Conservation (phyloP, 2,888 invertebrate genomes). For the Anticlea derivata region DNA sequence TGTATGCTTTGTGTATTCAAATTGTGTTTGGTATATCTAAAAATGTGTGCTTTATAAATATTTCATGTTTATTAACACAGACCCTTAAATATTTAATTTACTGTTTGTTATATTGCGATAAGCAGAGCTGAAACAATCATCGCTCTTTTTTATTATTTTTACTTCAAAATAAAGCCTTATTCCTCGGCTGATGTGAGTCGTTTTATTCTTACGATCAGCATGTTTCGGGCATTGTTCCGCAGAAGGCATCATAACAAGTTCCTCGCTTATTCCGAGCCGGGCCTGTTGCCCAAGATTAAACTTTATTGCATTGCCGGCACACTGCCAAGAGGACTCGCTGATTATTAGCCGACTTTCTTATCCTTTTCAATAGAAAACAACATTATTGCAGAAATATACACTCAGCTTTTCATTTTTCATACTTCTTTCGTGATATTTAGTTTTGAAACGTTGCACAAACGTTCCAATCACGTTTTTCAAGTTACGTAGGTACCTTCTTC, state of each 20-base stretch:
- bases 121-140: not conserved
- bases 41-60: not conserved
- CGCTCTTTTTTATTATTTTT: slow-evolving; percentile 6
- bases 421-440: not conserved
- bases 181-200: slow-evolving; percentile 9
- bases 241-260: slow-evolving; percentile 48
- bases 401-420: slow-evolving; percentile 28
- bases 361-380: slow-evolving; percentile 41
- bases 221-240: slow-evolving; percentile 47
- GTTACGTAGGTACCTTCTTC: slow-evolving; percentile 42
- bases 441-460: slow-evolving; percentile 27
- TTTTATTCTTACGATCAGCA: slow-evolving; percentile 31
- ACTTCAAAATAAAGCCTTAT: slow-evolving; percentile 8
- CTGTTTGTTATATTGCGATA: not conserved
- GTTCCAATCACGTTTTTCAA: slow-evolving; percentile 58
- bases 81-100: too few species aligned
- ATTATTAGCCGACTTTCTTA: slow-evolving; percentile 62
- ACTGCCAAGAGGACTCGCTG: slow-evolving; percentile 60
- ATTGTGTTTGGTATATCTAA: slow-evolving; percentile 29
- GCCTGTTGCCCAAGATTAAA: slow-evolving; percentile 61
- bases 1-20: slow-evolving; percentile 18
- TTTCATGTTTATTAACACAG: not conserved
- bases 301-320: slow-evolving; percentile 65
- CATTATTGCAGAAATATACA: slow-evolving; percentile 24
- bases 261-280: slow-evolving; percentile 51